These are phyloP conservation scores for Chalcis sispes DNA, from an alignment of 2,888 invertebrate species.

Conservation along the genomic window DNA sequence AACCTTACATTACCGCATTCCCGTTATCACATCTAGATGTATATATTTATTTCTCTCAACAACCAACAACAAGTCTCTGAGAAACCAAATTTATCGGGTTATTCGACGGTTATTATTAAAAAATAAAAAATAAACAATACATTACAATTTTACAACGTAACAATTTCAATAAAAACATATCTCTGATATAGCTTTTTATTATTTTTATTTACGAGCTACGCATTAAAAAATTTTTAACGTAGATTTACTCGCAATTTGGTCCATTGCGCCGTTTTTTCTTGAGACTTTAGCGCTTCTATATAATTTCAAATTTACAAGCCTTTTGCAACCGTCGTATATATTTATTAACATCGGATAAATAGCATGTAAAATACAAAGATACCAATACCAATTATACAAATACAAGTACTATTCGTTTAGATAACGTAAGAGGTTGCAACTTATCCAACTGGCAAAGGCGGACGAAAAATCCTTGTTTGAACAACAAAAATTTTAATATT, in stretches of 20 bases:
- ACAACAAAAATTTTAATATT: constrained; percentile 8
- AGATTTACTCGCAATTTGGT: constrained; percentile 54
- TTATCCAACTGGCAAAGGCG: constrained; percentile 16
- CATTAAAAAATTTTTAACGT: constrained; percentile 40
- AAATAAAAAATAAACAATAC: constrained; percentile 33
- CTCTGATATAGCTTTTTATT: constrained; percentile 24
- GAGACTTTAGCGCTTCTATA: constrained; percentile 51
- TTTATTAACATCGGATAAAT: constrained; percentile 39
- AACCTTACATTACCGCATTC: constrained; percentile 49
- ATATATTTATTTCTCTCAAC: constrained; percentile 47
- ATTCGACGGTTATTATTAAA: constrained; percentile 37
- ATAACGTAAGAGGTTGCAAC: constrained; percentile 24
- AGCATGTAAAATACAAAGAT: constrained; percentile 47
- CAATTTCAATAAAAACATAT: constrained; percentile 42
- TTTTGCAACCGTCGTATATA: constrained; percentile 33
- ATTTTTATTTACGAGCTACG: constrained; percentile 23
- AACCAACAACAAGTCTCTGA: constrained; percentile 54
- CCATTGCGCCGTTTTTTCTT: constrained; percentile 51
- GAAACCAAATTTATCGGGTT: constrained; percentile 42
- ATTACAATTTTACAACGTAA: constrained; percentile 51
- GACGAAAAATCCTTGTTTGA: constrained; percentile 13
- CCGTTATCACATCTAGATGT: constrained; percentile 55
- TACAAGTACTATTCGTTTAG: constrained; percentile 34
- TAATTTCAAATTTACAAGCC: constrained; percentile 46
- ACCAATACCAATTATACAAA: constrained; percentile 48